Conservation (phyloP, 2,888 invertebrate species). For the Drosophila suboccidentalis region DNA sequence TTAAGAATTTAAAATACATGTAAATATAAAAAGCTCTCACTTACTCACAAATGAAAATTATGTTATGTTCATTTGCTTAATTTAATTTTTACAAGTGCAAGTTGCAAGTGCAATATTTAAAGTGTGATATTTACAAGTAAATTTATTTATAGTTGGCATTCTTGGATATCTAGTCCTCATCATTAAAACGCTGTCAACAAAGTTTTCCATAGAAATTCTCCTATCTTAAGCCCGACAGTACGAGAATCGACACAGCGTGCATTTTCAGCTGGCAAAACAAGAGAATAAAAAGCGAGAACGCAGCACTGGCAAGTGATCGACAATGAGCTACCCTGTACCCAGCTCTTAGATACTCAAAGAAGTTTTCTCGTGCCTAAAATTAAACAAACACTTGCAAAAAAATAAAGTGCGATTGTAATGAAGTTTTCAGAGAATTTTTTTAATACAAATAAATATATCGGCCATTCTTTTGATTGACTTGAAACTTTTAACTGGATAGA, state of each 20-base stretch:
- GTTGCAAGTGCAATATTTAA: neutral
- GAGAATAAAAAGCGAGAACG: neutral
- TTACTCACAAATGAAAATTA: no score
- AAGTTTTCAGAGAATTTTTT: no score
- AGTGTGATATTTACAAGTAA: neutral
- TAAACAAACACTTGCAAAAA: no score
- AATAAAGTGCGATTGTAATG: no score
- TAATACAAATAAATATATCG: no score
- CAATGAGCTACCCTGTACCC: neutral
- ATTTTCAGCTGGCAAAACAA: neutral
- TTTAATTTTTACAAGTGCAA: neutral
- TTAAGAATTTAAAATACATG: neutral
- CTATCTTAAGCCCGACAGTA: neutral
- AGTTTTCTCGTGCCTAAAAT: no score
- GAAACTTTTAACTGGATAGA: no score
- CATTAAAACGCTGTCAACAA: conserved; percentile 5
- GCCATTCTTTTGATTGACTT: no score
- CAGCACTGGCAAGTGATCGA: neutral
- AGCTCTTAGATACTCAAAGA: neutral
- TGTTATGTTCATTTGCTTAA: no score
- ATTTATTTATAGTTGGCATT: neutral
- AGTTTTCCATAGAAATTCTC: conserved; percentile 3
- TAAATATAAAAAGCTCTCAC: neutral
- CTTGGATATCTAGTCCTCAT: neutral
- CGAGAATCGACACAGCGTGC: neutral